Percentiles rank a stretch among this genome's conserved stretches.
Evolutionary conservation across 1,140 invertebrate species (phyloP).

Genomic region (Drosophila albomicans): DNA sequence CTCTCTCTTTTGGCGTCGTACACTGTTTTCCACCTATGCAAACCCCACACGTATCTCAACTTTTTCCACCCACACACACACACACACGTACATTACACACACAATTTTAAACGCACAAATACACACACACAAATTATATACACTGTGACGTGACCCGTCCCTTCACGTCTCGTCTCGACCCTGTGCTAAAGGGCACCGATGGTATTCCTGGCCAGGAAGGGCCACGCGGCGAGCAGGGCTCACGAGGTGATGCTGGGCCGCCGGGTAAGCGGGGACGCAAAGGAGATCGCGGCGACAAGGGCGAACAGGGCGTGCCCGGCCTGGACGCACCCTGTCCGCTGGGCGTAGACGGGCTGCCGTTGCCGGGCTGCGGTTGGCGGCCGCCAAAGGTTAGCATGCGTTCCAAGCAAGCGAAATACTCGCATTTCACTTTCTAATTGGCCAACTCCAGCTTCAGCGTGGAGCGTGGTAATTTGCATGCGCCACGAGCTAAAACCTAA

Average conservation of each 20-base stretch:
- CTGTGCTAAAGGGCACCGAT: slow-evolving; percentile 91
- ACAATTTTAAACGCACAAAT: slow-evolving; percentile 12
- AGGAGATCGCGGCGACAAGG: slow-evolving; percentile 96
- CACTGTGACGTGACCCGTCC: slow-evolving; percentile 5
- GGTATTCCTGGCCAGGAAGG: slow-evolving; percentile 96
- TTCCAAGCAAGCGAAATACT: slow-evolving; percentile 45
- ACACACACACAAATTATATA: slow-evolving; percentile 23
- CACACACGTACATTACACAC: slow-evolving; percentile 18
- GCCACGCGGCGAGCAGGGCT: slow-evolving; percentile 92
- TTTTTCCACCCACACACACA: slow-evolving; percentile 26
- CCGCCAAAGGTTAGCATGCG: slow-evolving; percentile 90
- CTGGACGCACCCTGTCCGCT: slow-evolving; percentile 98
- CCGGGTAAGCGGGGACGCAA: slow-evolving; percentile 95
- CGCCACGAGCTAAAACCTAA: slow-evolving; percentile 18
- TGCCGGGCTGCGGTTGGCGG: slow-evolving; percentile 97
- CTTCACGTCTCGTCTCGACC: no score
- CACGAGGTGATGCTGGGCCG: slow-evolving; percentile 93
- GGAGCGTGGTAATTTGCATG: slow-evolving; percentile 64
- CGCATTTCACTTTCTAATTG: slow-evolving; percentile 46
- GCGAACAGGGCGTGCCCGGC: slow-evolving; percentile 96
- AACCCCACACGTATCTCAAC: slow-evolving; percentile 27
- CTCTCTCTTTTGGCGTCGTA: slow-evolving; percentile 59
- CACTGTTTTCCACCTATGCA: slow-evolving; percentile 48
- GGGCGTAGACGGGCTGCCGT: slow-evolving; percentile 95
- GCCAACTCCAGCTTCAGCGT: slow-evolving; percentile 20